Base-by-base conservation (phyloP, 2,113 vertebrate species). In the Cygnus buccinator region DNA sequence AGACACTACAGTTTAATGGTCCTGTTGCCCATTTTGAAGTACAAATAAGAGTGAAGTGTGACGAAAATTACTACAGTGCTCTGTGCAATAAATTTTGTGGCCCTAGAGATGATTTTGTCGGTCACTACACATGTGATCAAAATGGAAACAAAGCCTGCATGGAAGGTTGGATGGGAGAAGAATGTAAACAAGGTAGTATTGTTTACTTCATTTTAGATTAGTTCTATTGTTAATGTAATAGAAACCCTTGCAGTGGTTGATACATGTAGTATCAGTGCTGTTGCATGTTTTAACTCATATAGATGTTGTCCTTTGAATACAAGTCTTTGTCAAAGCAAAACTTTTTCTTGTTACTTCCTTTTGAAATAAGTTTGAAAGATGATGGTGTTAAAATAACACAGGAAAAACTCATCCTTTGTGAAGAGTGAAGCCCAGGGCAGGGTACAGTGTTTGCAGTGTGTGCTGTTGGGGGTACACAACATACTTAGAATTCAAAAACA, bases 81-180 rank as follows among this genome's bases (percentile, higher is more conserved):
- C 98, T 98, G 94, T 99, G 99, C 98, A 99, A 99, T 98, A 99
- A 99, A 86, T 98, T 99, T 43, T 99, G 99, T 89, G 98, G 99
- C 8, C 99, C 99, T 1, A 98, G 99, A 1, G 97, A 99, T 29
- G 99, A 99, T 97, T 99, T 99, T 94, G 99, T 99, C 1, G 99
- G 99, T 50, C 99, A 99, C 93, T 99, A 99, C 33, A 98, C 97
- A 0, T 99, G 99, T 9, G 99, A 99, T 97, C 99, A 99, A 95
- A 96, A 97, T 1, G 99, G 99, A 74, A 99, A 99, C 97, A 98
- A 98, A 93, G 98, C 98, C 87, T 99, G 99, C 96, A 98, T 99
- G 98, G 99, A 99, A 23, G 99, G 99, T 37, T 99, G 99, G 99
- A 99, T 98, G 79, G 99, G 99, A 59, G 79, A 96, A 9, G 98